Evolutionary conservation across 2,113 vertebrate species (phyloP), one percentile per base, ranked within the genome.

Genomic region (Neoarius graeffei): DNA sequence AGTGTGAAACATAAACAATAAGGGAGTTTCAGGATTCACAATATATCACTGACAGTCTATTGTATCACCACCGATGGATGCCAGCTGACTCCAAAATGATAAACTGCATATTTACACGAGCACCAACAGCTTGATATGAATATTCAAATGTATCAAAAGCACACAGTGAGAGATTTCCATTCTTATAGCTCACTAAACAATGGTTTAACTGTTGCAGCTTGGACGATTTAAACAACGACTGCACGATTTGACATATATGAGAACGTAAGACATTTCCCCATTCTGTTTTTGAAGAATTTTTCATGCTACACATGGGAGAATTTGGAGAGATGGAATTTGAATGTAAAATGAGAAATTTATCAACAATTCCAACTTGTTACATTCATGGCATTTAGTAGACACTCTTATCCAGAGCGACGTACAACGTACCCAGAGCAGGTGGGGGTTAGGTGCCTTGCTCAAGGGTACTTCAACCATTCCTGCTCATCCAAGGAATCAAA

Each of bases 61-160:
- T 42, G 81, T 35, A 52, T 76, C 60, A 66, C n/a, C 81, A 67
- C 82, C 71, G 50, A 64, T 84, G 87, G 57, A 83, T 84, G 86
- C 71, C 86, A 84, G 82, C 87, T 84, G 71, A 67, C 82, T 88
- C 48, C 59, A 67, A 88, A 88, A 17, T 66, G 77, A 86, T 57
- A 54, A 88, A 83, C 81, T 54, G 81, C 67, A 64, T 77, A 73
- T 88, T 83, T 88, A 79, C 71, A 69, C 54, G 25, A 56, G 35
- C 71, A 56, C 62, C 60, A 80, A 84, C 85, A 89, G 88, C 88
- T 87, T 89, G 85, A 17, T 19, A 89, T 89, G 88, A 87, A 89
- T 89, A 84, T 87, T 89, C 62, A 87, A 71, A 79, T 48, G 6
- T 48, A 82, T 19, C 19, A 8, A 83, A 83, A 54, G 81, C 71